These are phyloP conservation scores for Hemistola chrysoprasaria DNA, from an alignment of 2,888 invertebrate species.

Conservation along the genomic window DNA sequence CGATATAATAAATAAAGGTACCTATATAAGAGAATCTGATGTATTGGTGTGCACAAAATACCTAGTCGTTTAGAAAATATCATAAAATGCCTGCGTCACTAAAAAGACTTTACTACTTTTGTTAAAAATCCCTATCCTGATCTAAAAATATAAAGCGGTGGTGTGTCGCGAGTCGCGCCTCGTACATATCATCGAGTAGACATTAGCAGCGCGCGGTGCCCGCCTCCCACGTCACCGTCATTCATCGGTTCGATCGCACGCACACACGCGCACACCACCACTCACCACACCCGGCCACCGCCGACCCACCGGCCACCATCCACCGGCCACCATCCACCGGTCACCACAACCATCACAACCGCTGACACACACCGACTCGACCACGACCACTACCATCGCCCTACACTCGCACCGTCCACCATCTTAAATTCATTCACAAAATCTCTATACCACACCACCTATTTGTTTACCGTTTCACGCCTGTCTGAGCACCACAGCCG, in stretches of 20 bases:
- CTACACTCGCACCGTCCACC: slow-evolving; percentile 66
- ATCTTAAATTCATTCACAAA: slow-evolving; percentile 82
- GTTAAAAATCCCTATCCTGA: no score
- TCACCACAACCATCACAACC: slow-evolving; percentile 32
- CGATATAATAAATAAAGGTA: no score
- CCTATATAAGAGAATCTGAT: no score
- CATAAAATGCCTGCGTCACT: no score
- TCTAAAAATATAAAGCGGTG: slow-evolving; percentile 71
- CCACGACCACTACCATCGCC: slow-evolving; percentile 32
- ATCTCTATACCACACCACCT: slow-evolving; percentile 62
- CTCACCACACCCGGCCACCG: slow-evolving; percentile 25
- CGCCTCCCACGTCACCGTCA: slow-evolving; percentile 68
- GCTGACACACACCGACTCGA: slow-evolving; percentile 44
- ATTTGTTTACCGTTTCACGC: slow-evolving; percentile 75
- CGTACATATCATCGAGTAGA: slow-evolving; percentile 74
- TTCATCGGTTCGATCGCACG: slow-evolving; percentile 76
- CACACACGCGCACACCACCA: slow-evolving; percentile 50
- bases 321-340: slow-evolving; percentile 21
- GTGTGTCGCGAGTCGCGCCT: slow-evolving; percentile 40
- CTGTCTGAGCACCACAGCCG: slow-evolving; percentile 43
- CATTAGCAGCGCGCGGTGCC: slow-evolving; percentile 57
- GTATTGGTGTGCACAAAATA: no score
- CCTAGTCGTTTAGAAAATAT: no score
- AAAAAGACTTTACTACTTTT: no score
- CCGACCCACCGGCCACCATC: slow-evolving; percentile 20